Evolutionary conservation across 23 tunicate genomes (phyloP).

Genomic region (Halocynthia roretzi): DNA sequence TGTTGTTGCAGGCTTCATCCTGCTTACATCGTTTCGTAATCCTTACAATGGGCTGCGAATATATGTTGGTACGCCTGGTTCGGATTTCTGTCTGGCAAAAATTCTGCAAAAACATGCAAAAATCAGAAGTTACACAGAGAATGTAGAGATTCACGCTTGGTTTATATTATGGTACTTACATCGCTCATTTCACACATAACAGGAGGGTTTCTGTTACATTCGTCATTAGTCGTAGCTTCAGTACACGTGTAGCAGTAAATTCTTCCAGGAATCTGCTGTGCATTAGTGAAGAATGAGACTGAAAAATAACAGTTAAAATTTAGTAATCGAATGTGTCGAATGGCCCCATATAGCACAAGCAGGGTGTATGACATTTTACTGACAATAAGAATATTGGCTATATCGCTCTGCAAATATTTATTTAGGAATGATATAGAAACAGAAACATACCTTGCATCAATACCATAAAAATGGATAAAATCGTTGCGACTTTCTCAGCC

Average conservation of each 20-base stretch:
- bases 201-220: slow-evolving; percentile 21
- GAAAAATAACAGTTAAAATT: too few relatives aligned
- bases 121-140: not conserved
- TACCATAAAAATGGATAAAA: too few relatives aligned
- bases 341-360: too few relatives aligned
- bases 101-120: not conserved
- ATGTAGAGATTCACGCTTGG: not conserved
- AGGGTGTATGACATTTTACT: too few relatives aligned
- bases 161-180: not conserved
- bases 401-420: too few relatives aligned
- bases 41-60: not conserved
- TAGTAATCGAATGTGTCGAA: too few relatives aligned
- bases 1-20: slow-evolving; percentile 7
- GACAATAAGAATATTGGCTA: too few relatives aligned
- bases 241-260: slow-evolving; percentile 12
- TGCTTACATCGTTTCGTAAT: slow-evolving; percentile 27
- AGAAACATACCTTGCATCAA: too few relatives aligned
- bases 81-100: slow-evolving; percentile 18
- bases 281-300: too few relatives aligned
- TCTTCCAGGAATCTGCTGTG: too few relatives aligned
- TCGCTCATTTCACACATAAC: not conserved
- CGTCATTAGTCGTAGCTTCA: slow-evolving; percentile 10
- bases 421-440: too few relatives aligned
- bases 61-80: not conserved
- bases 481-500: too few relatives aligned